Evolutionary conservation across 2,888 invertebrate genomes (phyloP).

Genomic region (Drosophila mimetica): DNA sequence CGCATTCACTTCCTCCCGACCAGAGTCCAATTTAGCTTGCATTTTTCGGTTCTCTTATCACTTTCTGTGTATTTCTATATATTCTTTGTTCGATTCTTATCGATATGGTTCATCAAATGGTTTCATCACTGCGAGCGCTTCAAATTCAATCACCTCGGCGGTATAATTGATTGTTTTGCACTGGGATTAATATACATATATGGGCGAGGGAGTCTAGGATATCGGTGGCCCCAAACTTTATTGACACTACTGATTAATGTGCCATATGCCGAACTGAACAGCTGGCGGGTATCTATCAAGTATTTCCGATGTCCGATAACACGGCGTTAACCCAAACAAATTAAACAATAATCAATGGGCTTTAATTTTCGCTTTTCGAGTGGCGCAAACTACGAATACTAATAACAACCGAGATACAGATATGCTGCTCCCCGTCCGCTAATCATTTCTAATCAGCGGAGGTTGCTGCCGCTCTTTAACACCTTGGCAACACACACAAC

Average conservation of each 20-base stretch:
- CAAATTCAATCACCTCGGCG: constrained; percentile 18
- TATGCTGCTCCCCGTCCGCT: constrained; percentile 7
- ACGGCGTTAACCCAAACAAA: constrained; percentile 18
- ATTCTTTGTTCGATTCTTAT: constrained; percentile 24
- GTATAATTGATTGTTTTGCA: constrained; percentile 70
- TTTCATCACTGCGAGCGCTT: background rate
- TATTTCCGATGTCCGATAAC: constrained; percentile 62
- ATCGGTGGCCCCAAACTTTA: constrained; percentile 3
- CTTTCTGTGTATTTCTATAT: background rate
- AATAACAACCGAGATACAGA: constrained; percentile 1
- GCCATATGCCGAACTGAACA: constrained; percentile 8
- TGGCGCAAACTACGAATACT: constrained; percentile 14
- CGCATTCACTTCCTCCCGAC: constrained; percentile 55
- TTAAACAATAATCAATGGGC: constrained; percentile 38
- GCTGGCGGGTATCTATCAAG: constrained; percentile 53
- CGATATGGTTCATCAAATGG: background rate
- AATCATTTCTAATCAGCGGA: constrained; percentile 28
- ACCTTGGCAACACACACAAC: constrained; percentile 34
- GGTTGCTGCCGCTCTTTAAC: constrained; percentile 12
- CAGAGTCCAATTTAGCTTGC: constrained; percentile 27
- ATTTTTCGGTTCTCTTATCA: constrained; percentile 14
- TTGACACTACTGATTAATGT: constrained; percentile 56
- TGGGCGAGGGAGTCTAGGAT: background rate
- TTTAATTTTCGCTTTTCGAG: constrained; percentile 27
- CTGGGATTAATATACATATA: constrained; percentile 40